These are phyloP conservation scores for Colossoma macropomum DNA, from an alignment of 2,113 vertebrate genomes.

Conservation along the genomic window DNA sequence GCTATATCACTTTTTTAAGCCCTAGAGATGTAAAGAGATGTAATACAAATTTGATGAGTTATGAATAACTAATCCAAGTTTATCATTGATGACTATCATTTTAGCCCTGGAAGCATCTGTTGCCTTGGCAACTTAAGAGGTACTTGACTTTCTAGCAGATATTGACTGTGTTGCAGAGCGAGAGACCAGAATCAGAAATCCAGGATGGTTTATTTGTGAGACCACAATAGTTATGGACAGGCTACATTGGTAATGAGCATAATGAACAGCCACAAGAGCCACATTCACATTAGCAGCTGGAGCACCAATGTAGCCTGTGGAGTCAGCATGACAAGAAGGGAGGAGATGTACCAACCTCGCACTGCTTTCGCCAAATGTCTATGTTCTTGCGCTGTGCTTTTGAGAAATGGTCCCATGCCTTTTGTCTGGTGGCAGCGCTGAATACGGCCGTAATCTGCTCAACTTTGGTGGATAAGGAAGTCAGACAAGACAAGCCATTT, in stretches of 20 bases:
- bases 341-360: conserved; percentile 94
- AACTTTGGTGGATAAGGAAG: conserved; percentile 96
- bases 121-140: conserved; percentile 67
- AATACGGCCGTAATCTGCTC: conserved; percentile 99
- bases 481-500: conserved; percentile 99
- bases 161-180: conserved; percentile 41
- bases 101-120: conserved; percentile 70
- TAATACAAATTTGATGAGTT: conserved; percentile 60
- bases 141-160: conserved; percentile 58
- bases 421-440: conserved; percentile 97
- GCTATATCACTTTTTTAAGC: conserved; percentile 3
- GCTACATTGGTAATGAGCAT: conserved; percentile 2
- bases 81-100: conserved; percentile 52
- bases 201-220: conserved; percentile 44
- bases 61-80: conserved; percentile 68
- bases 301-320: conserved; percentile 65
- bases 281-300: conserved; percentile 46
- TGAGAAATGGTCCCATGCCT: conserved; percentile 99
- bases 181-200: conserved; percentile 37
- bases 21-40: conserved; percentile 27
- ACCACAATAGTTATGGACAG: neutral
- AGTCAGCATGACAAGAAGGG: conserved; percentile 80
- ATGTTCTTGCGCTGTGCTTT: conserved; percentile 99
- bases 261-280: conserved; percentile 35
- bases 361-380: conserved; percentile 99